These are phyloP conservation scores for Drosophila nigromelanica DNA, from an alignment of 1,140 invertebrate genomes.

Conservation along the genomic window DNA sequence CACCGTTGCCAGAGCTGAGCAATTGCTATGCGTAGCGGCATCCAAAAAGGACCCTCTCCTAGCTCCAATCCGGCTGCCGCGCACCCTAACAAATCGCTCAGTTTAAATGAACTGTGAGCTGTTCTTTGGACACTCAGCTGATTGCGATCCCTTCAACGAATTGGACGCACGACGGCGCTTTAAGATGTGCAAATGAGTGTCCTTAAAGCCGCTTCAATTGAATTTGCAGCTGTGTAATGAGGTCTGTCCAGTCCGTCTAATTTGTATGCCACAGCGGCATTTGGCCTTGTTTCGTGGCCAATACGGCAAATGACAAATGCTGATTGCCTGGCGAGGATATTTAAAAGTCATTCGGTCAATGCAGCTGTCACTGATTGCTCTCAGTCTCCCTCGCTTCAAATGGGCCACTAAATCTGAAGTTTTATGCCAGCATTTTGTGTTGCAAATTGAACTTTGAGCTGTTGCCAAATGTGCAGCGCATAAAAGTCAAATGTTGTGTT, in stretches of 20 bases:
- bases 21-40: conserved; percentile 66
- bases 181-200: conserved; percentile 55
- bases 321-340: conserved; percentile 45
- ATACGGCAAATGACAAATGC: conserved; percentile 25
- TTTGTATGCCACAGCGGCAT: conserved; percentile 39
- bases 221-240: conserved; percentile 41
- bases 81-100: neutral
- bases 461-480: conserved; percentile 51
- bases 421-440: conserved; percentile 63
- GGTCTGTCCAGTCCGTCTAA: conserved; percentile 23
- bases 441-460: conserved; percentile 73
- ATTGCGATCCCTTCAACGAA: conserved; percentile 26
- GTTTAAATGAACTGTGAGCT: conserved; percentile 75
- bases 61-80: neutral
- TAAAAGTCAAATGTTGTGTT: conserved; percentile 50
- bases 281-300: conserved; percentile 23
- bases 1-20: conserved; percentile 38
- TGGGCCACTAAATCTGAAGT: conserved; percentile 64
- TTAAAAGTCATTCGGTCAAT: conserved; percentile 55
- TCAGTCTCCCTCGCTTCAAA: neutral
- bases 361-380: conserved; percentile 76
- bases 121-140: conserved; percentile 63
- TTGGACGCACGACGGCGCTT: conserved; percentile 55
- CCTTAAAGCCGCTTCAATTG: conserved; percentile 34
- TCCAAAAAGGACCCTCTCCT: conserved; percentile 59